Base-by-base conservation (phyloP, 2,113 vertebrate species). In the Dryoscopus gambensis region DNA sequence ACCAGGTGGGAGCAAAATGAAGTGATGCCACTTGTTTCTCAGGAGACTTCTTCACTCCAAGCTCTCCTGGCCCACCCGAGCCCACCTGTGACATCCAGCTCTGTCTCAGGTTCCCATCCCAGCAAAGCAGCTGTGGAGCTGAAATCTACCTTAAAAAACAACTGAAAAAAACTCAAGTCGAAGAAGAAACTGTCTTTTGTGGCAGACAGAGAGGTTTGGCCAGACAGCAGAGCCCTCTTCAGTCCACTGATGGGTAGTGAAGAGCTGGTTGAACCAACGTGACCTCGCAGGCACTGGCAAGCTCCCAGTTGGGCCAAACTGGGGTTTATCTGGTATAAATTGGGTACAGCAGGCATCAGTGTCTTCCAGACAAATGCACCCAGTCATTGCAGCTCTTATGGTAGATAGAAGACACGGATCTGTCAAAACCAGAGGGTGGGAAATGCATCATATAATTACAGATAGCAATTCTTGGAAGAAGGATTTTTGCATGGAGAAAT, bases 191-290 rank as follows among this genome's bases (percentile, higher is more conserved):
- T 56, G 80, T 30, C 6, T 74, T 62, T 65, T 30, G 71, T 46
- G 71, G 47, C 59, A 86, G 55, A 40, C 76, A 65, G 88, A 71
- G 88, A 93, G 64, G 30, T 97, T 96, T 75, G 88, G 83, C 85
- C 96, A 93, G 93, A 71, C 93, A 93, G 95, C 83, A 92, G 93
- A 95, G 93, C 96, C 96, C 95, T 97, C 96, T 97, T 97, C 92
- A 97, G 96, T 94, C 77, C 76, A 24, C n/a, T 5, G 3, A 39
- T 1, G 40, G 76, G 92, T 93, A 97, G 80, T 96, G 96, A 94
- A 84, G 80, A 81, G 49, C 28, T 39, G 80, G 12, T 50, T 71
- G 88, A 78, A 90, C 90, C 90, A 88, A 16, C 0, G 15, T 60
- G 94, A 94, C 93, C 93, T 84, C 49, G 11, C 15, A 82, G 56